Evolutionary conservation across 2,797 vertebrate genomes (phyloP).

Genomic region (Taenioides sp.): DNA sequence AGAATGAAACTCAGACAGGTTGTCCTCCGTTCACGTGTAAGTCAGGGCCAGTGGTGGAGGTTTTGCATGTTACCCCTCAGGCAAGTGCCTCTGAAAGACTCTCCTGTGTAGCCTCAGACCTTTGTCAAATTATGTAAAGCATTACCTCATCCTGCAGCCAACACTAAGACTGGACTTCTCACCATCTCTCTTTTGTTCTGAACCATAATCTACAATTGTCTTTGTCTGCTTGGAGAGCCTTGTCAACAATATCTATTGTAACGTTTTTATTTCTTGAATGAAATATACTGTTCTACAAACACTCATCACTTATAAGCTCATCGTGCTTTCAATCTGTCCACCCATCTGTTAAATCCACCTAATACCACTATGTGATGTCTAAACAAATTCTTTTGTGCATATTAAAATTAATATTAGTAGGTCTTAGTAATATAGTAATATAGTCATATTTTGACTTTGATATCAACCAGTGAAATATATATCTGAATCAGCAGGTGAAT

Average conservation of each 20-base stretch:
- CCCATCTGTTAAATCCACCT: constrained; percentile 69
- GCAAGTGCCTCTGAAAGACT: constrained; percentile 49
- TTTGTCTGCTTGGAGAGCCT: constrained; percentile 26
- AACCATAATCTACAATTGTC: constrained; percentile 51
- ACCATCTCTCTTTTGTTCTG: constrained; percentile 52
- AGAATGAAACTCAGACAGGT: constrained; percentile 3
- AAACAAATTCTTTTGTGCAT: constrained; percentile 16
- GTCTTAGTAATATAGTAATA: too few relatives aligned
- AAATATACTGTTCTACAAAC: constrained; percentile 34
- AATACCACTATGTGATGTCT: constrained; percentile 31
- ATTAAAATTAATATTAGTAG: neutral
- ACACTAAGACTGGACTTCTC: constrained; percentile 47
- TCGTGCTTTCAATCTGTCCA: constrained; percentile 67
- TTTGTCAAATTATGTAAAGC: constrained; percentile 68
- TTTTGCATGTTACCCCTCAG: constrained; percentile 64
- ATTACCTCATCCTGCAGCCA: constrained; percentile 63
- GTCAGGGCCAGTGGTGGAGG: constrained; percentile 27
- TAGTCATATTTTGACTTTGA: constrained; percentile 14
- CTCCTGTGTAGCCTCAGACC: constrained; percentile 45
- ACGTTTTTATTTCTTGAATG: neutral
- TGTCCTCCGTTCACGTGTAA: constrained; percentile 35
- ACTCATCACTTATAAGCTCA: constrained; percentile 45
- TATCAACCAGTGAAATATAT: neutral
- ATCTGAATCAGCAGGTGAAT: neutral
- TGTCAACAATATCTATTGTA: neutral